Evolutionary conservation across 92 coral and sea anemone genomes (phyloP).

Genomic region (Epizoanthus fatuus): DNA sequence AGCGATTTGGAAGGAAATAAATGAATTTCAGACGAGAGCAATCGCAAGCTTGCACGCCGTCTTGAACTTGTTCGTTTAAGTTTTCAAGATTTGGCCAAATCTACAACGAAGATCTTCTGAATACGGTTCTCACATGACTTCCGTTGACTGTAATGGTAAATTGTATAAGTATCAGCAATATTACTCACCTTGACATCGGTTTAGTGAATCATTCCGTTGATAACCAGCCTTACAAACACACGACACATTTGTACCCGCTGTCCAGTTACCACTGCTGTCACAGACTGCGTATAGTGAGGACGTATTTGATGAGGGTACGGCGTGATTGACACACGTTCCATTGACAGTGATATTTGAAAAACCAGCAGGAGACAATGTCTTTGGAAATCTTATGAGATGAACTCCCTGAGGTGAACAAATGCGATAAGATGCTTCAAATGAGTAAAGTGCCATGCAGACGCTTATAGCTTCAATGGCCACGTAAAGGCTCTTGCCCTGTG

Average conservation of each 20-base stretch:
- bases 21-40: no score
- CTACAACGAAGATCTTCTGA: no score
- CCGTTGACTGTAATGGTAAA: no score
- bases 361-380: neutral
- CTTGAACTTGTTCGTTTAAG: no score
- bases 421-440: slow-evolving; percentile 1
- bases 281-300: slow-evolving; percentile 10
- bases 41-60: no score
- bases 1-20: no score
- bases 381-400: slow-evolving; percentile 2
- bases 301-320: neutral
- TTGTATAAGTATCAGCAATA: no score
- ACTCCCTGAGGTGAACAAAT: neutral
- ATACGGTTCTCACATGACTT: no score
- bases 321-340: slow-evolving; percentile 6
- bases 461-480: neutral
- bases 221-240: slow-evolving; percentile 23
- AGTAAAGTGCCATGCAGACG: slow-evolving; percentile 17
- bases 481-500: neutral
- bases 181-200: slow-evolving; percentile 10
- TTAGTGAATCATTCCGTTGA: neutral
- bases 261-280: slow-evolving; percentile 33
- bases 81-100: no score
- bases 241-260: neutral
- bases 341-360: neutral